Evolutionary conservation across 1,140 invertebrate genomes (phyloP).

Genomic region (Fragariocoptes setiger): DNA sequence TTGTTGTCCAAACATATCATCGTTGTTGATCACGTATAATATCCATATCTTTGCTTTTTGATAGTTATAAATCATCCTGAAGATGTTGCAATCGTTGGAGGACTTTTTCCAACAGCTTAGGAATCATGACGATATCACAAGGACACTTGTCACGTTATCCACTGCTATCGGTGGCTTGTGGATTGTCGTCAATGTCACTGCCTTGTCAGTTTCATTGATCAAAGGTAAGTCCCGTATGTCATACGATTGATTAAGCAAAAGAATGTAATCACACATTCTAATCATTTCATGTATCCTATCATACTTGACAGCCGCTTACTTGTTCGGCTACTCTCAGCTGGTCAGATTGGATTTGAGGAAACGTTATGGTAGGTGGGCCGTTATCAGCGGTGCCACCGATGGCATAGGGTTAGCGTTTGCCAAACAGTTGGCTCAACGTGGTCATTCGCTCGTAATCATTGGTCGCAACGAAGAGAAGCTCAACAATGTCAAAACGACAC

Average conservation of each 20-base stretch:
- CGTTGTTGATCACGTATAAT: no score
- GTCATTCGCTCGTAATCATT: conserved; percentile 55
- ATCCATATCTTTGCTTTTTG: no score
- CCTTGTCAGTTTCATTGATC: not conserved
- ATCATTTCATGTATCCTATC: no score
- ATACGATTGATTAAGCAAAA: not conserved
- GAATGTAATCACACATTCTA: not conserved
- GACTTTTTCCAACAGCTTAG: not conserved
- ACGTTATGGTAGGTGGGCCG: conserved; percentile 13
- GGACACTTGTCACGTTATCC: not conserved
- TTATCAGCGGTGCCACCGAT: conserved; percentile 63
- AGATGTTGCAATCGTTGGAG: not conserved
- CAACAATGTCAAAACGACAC: conserved; percentile 23
- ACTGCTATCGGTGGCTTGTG: not conserved
- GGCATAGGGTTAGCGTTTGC: conserved; percentile 70
- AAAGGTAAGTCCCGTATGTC: not conserved
- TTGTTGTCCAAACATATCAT: no score
- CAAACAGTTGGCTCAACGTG: conserved; percentile 38
- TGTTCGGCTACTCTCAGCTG: conserved; percentile 1
- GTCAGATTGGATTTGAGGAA: not conserved
- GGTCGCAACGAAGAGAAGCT: conserved; percentile 53
- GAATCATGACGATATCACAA: not conserved
- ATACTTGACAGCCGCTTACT: not conserved
- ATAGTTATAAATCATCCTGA: no score
- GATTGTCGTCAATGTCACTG: not conserved